phyloP scores from a whole-genome alignment of 1,140 invertebrate species.

The Spodoptera litura region DNA sequence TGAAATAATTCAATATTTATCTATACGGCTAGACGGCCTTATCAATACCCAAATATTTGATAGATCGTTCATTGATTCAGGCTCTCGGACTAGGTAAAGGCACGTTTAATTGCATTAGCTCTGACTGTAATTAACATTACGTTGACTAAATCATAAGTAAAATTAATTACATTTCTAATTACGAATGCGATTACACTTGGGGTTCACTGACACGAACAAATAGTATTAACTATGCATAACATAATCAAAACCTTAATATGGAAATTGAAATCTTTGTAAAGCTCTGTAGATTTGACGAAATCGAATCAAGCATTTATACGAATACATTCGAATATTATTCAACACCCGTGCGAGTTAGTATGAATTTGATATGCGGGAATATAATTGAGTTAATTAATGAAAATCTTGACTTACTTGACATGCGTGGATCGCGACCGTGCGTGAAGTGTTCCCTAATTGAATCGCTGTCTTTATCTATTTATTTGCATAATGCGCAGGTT shows the following conservation, averaged over 20 bases:
- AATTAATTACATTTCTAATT: conserved; percentile 7
- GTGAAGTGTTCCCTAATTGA: conserved; percentile 55
- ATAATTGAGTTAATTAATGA: conserved; percentile 60
- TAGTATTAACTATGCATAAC: conserved; percentile 10
- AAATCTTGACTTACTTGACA: conserved; percentile 55
- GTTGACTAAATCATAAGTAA: conserved; percentile 15
- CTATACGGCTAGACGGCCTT: too few species aligned
- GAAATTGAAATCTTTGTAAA: conserved; percentile 10
- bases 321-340: conserved; percentile 37
- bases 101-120: not conserved
- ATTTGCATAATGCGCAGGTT: conserved; percentile 53
- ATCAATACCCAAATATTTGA: too few species aligned
- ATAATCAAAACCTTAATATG: conserved; percentile 12
- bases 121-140: conserved; percentile 10
- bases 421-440: conserved; percentile 42
- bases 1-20: too few species aligned
- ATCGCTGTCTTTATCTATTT: conserved; percentile 55
- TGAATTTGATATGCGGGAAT: conserved; percentile 47
- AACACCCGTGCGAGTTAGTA: conserved; percentile 46
- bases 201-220: not conserved
- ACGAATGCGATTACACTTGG: conserved; percentile 11
- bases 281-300: conserved; percentile 30
- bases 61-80: not conserved
- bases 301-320: conserved; percentile 16
- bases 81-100: not conserved